Evolutionary conservation across 2,888 invertebrate genomes (phyloP).

Genomic region (Acronicta aceris): DNA sequence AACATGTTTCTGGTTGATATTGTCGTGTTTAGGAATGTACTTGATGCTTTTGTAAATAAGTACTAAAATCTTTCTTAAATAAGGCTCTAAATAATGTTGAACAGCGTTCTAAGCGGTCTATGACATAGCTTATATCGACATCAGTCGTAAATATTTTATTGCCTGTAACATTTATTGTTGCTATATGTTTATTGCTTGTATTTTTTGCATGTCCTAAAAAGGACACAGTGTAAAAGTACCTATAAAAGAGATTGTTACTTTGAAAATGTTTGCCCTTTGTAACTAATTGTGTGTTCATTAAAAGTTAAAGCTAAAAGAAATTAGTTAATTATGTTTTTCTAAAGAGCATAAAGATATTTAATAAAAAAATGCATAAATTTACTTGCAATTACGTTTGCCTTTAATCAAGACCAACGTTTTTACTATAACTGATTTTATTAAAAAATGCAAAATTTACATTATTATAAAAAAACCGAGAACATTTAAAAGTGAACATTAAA

Average conservation of each 20-base stretch:
- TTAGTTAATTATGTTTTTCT: background rate
- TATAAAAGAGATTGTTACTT: background rate
- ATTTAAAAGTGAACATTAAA: conserved; percentile 11
- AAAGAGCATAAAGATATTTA: background rate
- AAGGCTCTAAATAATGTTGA: background rate
- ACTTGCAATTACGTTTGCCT: background rate
- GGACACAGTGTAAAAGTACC: no score
- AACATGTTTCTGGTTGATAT: conserved; percentile 33
- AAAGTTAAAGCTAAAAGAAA: conserved; percentile 2
- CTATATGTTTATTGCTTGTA: no score
- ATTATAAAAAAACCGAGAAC: background rate
- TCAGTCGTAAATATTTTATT: background rate
- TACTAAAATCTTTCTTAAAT: conserved; percentile 11
- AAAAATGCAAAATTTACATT: background rate
- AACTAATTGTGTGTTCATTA: background rate
- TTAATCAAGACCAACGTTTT: conserved; percentile 3
- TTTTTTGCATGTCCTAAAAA: no score
- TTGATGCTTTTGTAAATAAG: conserved; percentile 28
- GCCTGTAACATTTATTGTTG: no score
- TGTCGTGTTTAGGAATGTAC: conserved; percentile 38
- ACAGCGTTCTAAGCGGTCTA: background rate
- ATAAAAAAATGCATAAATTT: background rate
- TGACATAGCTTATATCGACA: background rate
- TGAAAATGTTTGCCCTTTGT: background rate
- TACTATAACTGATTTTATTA: background rate